Evolutionary conservation across 2,797 vertebrate species (phyloP), one percentile per base, ranked within the genome.

Genomic region (Tachyglossus aculeatus): DNA sequence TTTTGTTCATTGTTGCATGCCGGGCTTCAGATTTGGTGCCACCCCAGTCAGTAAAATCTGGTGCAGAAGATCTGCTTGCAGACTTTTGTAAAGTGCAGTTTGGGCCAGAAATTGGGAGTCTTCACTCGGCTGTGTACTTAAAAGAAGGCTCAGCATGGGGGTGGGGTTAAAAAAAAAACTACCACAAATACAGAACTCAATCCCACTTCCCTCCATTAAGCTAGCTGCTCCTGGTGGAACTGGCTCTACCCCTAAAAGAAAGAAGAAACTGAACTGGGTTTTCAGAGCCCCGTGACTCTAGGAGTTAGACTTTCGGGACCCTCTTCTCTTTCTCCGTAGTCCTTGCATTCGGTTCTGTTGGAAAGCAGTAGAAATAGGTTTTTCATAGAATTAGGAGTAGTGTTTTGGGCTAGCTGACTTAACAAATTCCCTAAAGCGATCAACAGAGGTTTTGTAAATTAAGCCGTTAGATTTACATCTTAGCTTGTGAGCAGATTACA

Each of bases 211-310:
- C 64, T 32, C 36, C 50, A 50, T 61, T 61, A 55, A 14, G 67
- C 10, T 4, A 1, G 11, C 66, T 80, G 41, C 74, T 76, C 40
- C 44, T 72, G 67, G 77, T 64, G 78, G 63, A 71, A 82, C 85
- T 84, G 72, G 62, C 47, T 40, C 78, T 88, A n/a, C n/a, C 81
- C 86, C 75, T 67, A 82, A 86, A 88, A 82, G 80, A 82, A 79
- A 61, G 12, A 71, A 80, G 75, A 60, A 65, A 58, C 21, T 74
- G 36, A 75, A 56, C 53, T 85, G 83, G 79, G 80, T 83, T 87
- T 84, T 74, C 27, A 69, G 71, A 65, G 77, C 62, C 1, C 74
- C 63, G 53, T 71, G 3, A 39, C n/a, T 71, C 5, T 34, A 54
- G 24, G 21, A 67, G 37, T 67, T 40, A 68, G 59, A 75, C 34